Evolutionary conservation across 2,888 invertebrate genomes (phyloP), one percentile per base, ranked within the genome.

Genomic region (Stenurella melanura): DNA sequence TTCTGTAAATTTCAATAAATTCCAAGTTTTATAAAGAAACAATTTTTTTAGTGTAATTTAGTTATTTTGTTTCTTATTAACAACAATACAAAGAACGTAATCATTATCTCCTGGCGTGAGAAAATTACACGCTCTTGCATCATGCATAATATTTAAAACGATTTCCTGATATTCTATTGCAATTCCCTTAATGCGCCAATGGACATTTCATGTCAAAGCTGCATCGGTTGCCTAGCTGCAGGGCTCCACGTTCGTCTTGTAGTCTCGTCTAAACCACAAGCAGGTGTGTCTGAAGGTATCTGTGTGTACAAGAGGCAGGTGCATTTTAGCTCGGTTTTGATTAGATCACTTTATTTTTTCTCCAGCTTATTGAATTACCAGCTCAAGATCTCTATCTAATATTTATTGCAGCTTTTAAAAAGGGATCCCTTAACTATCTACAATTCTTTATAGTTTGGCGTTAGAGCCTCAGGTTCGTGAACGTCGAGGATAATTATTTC

Each of bases 401-500:
- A 72, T 72, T 72, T 72, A 72, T 72, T 72, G 63, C 71, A 72
- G 54, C 71, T 72, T 72, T 72, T 72, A 71, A 63, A 72, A 21
- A 60, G 60, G 42, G 58, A 30, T 38, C 56, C 60, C 18, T 19
- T 19, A 12, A 34, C 34, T n/a, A 38, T 18, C 15, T n/a, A 30
- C 69, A 12, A 57, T 17, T 21, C 10, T 21, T 26, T 56, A 10
- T 30, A 34, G 57, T 69, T 70, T 70, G 42, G 70, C 38, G 42
- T 70, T 42, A 60, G 42, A 18, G 34, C 38, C n/a, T 70, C 42
- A 38, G 42, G 42, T 70, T 70, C 60, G 58, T 60, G 34, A 34
- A 70, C n/a, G 69, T 42, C 70, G 17, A 21, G 9, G 18, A 19
- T 42, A 70, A 60, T 42, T 38, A 70, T 42, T 5, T 38, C n/a